These are phyloP conservation scores for Rhingia campestris DNA, from an alignment of 2,888 invertebrate species.

Conservation along the genomic window DNA sequence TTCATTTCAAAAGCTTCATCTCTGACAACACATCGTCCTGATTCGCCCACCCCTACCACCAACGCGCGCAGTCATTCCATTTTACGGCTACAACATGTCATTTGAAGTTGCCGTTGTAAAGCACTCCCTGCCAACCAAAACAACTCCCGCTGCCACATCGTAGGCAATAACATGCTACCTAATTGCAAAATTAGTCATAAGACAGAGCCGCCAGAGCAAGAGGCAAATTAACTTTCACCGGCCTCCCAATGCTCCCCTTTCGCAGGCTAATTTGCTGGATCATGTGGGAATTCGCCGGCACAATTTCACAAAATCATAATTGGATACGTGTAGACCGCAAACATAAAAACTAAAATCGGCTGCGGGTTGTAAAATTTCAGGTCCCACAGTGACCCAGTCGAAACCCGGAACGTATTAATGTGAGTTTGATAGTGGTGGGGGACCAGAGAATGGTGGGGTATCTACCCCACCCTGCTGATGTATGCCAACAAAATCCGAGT, in stretches of 20 bases:
- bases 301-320: constrained; percentile 63
- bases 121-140: not conserved
- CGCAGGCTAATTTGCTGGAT: constrained; percentile 16
- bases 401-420: constrained; percentile 35
- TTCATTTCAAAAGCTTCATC: constrained; percentile 29
- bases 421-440: constrained; percentile 44
- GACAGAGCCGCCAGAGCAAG: constrained; percentile 17
- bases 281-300: constrained; percentile 29
- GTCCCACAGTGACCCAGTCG: not conserved
- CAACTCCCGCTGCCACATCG: not conserved
- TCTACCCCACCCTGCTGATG: not conserved
- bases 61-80: constrained; percentile 8
- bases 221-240: constrained; percentile 47
- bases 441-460: too few species aligned
- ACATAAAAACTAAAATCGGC: constrained; percentile 59
- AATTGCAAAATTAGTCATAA: constrained; percentile 57
- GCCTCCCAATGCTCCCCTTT: too few species aligned
- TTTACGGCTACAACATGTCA: constrained; percentile 53
- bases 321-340: constrained; percentile 63
- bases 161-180: constrained; percentile 49
- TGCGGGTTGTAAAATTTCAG: constrained; percentile 41
- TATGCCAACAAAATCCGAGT: constrained; percentile 30
- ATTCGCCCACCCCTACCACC: not conserved
- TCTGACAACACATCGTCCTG: not conserved
- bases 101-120: constrained; percentile 24